A percentile compares a stretch with the other conserved stretches of the same genome.
These are phyloP conservation scores for Prinia subflava DNA, from an alignment of 2,113 vertebrate genomes.

Conservation along the genomic window DNA sequence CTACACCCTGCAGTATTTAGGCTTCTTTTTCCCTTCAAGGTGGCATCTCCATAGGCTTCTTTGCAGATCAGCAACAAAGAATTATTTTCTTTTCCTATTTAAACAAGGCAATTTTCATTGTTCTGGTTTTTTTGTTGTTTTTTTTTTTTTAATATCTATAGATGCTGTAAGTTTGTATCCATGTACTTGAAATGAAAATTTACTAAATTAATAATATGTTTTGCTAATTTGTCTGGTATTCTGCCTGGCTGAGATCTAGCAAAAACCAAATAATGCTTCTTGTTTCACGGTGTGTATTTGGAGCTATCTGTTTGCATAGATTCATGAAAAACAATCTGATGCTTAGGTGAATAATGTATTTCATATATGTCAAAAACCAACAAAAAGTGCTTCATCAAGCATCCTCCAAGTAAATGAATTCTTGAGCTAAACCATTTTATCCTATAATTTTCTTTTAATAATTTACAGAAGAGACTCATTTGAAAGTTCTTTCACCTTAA, in stretches of 20 bases:
- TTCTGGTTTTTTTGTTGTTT: neutral
- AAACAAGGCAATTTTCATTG: neutral
- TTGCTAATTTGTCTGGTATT: neutral
- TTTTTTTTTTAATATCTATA: neutral
- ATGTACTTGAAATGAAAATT: neutral
- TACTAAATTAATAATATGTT: neutral
- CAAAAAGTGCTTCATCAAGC: neutral
- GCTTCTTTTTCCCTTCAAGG: neutral
- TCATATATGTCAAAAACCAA: neutral
- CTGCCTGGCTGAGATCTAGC: neutral
- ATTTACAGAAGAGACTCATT: neutral
- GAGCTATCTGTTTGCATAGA: neutral
- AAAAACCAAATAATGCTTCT: neutral
- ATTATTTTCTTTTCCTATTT: neutral
- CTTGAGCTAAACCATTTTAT: neutral
- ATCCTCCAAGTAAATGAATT: neutral
- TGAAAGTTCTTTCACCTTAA: conserved; percentile 4
- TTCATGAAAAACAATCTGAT: neutral
- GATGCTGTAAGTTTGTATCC: neutral
- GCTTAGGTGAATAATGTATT: neutral
- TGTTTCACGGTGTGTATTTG: neutral
- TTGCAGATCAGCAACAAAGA: neutral
- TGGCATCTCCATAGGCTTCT: neutral
- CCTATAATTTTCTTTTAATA: neutral
- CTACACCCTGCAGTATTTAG: neutral